These are phyloP conservation scores for Zaprionus davidi DNA, from an alignment of 1,140 invertebrate species.

Conservation along the genomic window DNA sequence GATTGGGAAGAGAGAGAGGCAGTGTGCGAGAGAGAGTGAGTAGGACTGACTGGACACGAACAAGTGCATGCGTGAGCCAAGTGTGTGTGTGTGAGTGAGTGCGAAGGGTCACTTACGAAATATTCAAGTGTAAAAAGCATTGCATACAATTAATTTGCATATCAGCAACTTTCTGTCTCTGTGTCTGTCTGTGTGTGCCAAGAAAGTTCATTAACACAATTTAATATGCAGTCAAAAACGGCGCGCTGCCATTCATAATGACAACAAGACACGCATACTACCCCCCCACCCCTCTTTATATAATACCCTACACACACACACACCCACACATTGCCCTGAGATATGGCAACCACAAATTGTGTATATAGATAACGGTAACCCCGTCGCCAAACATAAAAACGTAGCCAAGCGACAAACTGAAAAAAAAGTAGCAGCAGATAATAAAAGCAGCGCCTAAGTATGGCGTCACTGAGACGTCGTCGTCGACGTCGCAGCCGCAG, in stretches of 20 bases:
- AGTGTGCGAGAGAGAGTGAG: constrained; percentile 3
- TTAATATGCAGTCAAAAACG: constrained; percentile 35
- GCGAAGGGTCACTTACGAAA: constrained; percentile 51
- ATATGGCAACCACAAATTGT: constrained; percentile 58
- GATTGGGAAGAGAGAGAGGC: neutral
- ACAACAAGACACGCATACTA: constrained; percentile 25
- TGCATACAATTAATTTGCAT: constrained; percentile 54
- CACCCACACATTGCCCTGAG: constrained; percentile 29
- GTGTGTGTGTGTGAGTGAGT: constrained; percentile 17
- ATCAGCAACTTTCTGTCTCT: constrained; percentile 11
- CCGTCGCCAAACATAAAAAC: constrained; percentile 64
- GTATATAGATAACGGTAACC: constrained; percentile 75
- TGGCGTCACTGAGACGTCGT: constrained; percentile 69
- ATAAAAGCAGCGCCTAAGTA: constrained; percentile 72
- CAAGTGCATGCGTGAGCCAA: constrained; percentile 56
- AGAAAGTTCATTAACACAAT: constrained; percentile 73
- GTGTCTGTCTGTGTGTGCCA: constrained; percentile 8
- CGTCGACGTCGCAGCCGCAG: constrained; percentile 12
- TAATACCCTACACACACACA: constrained; percentile 21
- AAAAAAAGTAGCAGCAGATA: constrained; percentile 67
- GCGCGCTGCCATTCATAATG: constrained; percentile 68
- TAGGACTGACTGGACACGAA: constrained; percentile 41
- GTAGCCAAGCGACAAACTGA: constrained; percentile 64
- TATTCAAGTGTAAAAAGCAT: constrained; percentile 56
- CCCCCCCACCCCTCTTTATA: neutral